Percentiles rank a stretch among this genome's conserved stretches.
Conservation (phyloP, 2,888 invertebrate genomes). For the Arctia plantaginis region DNA sequence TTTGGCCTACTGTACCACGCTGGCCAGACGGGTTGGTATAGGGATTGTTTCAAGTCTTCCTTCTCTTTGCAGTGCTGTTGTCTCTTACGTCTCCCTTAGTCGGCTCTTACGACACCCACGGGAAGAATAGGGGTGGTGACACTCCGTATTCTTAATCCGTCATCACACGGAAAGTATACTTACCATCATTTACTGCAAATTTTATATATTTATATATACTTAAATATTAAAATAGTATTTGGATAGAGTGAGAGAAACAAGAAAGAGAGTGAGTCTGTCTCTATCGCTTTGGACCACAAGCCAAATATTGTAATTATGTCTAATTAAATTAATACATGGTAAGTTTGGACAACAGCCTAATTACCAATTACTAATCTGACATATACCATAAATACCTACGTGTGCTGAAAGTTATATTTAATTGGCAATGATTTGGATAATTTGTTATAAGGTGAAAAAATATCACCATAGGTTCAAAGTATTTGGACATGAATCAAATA, state of each 20-base stretch:
- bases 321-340: not conserved
- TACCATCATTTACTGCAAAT: too few relatives aligned
- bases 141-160: too few relatives aligned
- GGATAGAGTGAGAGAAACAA: not conserved
- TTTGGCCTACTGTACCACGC: too few relatives aligned
- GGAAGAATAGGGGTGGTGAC: too few relatives aligned
- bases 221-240: too few relatives aligned
- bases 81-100: too few relatives aligned
- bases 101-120: too few relatives aligned
- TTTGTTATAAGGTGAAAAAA: not conserved
- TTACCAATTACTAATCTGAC: slow-evolving; percentile 24
- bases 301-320: not conserved
- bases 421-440: slow-evolving; percentile 6
- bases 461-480: not conserved
- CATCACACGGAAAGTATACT: too few relatives aligned
- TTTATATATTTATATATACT: too few relatives aligned
- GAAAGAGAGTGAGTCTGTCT: not conserved
- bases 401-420: not conserved
- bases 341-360: slow-evolving; percentile 38
- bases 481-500: not conserved
- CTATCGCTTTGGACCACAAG: not conserved
- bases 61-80: too few relatives aligned
- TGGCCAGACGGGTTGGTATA: too few relatives aligned
- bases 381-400: slow-evolving; percentile 22
- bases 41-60: too few relatives aligned